A percentile compares a stretch with the other conserved stretches of the same genome.
Evolutionary conservation across 2,888 invertebrate genomes (phyloP).

Genomic region (Melolontha melolontha): DNA sequence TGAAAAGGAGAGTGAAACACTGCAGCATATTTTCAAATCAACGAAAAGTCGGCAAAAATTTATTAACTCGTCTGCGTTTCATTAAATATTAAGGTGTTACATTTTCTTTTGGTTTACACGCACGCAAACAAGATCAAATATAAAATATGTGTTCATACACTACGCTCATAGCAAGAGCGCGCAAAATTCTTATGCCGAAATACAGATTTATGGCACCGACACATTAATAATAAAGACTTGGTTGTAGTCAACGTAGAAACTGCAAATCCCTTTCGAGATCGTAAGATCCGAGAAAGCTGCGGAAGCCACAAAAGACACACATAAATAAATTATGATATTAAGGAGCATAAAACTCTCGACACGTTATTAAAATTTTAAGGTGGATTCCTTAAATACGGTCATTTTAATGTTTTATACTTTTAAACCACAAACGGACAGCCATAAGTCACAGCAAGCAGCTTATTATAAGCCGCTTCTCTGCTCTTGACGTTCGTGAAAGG

Average conservation of each 20-base stretch:
- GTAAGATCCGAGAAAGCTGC: neutral
- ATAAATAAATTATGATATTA: slow-evolving; percentile 57
- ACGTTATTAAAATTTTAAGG: slow-evolving; percentile 57
- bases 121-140: slow-evolving; percentile 9
- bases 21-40: no score
- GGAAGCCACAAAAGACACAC: slow-evolving; percentile 38
- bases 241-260: slow-evolving; percentile 2
- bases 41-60: no score
- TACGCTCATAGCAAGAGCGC: neutral
- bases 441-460: slow-evolving; percentile 56
- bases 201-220: slow-evolving; percentile 32
- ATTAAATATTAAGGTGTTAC: no score
- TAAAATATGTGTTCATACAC: neutral
- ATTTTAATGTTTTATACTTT: slow-evolving; percentile 58
- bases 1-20: no score
- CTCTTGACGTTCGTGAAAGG: slow-evolving; percentile 8
- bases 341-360: slow-evolving; percentile 56
- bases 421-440: slow-evolving; percentile 56
- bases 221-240: slow-evolving; percentile 29
- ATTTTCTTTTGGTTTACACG: no score
- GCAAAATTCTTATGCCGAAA: slow-evolving; percentile 17
- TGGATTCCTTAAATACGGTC: slow-evolving; percentile 56
- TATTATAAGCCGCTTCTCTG: slow-evolving; percentile 45
- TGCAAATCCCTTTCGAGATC: slow-evolving; percentile 4
- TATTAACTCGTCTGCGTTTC: no score